phyloP scores from a whole-genome alignment of 2,797 vertebrate genomes.

The Pantherophis vulpinus region DNA sequence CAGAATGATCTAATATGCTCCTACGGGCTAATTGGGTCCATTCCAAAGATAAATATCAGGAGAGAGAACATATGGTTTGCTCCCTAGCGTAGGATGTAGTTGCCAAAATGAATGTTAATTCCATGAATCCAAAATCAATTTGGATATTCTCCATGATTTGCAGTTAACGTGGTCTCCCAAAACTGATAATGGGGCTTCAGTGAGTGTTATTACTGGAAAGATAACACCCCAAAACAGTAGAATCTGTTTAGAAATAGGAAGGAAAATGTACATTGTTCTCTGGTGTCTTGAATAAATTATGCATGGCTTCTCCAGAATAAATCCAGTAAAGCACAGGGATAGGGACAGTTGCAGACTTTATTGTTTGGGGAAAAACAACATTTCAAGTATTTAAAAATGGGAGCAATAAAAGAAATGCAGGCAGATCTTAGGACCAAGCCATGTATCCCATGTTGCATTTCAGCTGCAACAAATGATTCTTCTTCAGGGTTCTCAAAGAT shows the following conservation, averaged over 20 bases:
- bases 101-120: conserved; percentile 11
- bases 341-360: background rate
- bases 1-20: background rate
- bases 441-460: background rate
- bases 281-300: background rate
- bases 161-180: background rate
- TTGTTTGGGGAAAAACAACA: background rate
- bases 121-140: conserved; percentile 5
- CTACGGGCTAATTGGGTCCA: background rate
- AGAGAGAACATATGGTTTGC: background rate
- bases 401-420: background rate
- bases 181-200: background rate
- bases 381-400: background rate
- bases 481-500: background rate
- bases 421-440: background rate
- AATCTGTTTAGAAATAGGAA: background rate
- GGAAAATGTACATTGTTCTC: background rate
- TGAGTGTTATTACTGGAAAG: background rate
- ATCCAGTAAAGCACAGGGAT: background rate
- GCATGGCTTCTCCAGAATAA: background rate
- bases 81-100: conserved; percentile 1
- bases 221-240: background rate
- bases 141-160: background rate
- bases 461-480: too few species aligned
- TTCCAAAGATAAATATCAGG: background rate